These are phyloP conservation scores for Rhagophthalmus giganteus DNA, from an alignment of 2,888 invertebrate genomes.

Conservation along the genomic window DNA sequence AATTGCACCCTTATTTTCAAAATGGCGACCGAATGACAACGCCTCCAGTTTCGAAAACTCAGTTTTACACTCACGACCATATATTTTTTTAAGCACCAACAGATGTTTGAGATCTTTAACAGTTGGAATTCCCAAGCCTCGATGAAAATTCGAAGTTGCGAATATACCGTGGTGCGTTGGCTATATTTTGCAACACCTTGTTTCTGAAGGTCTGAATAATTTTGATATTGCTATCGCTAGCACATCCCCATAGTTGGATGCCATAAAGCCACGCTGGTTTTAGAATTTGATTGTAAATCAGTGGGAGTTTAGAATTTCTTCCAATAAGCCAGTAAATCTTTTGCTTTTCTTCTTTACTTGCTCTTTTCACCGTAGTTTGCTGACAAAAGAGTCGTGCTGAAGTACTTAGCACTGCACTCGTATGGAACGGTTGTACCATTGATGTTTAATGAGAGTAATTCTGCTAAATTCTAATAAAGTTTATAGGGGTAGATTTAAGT, in stretches of 20 bases:
- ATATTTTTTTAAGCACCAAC: too few species aligned
- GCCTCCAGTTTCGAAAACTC: too few species aligned
- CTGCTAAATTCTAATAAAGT: background rate
- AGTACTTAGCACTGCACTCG: too few species aligned
- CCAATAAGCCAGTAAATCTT: background rate
- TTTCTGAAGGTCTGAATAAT: background rate
- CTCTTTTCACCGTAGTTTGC: background rate
- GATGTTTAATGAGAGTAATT: background rate
- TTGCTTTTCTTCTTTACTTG: background rate
- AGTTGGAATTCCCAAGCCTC: too few species aligned
- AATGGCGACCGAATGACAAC: too few species aligned
- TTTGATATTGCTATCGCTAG: background rate
- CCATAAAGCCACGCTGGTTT: background rate
- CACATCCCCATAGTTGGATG: background rate
- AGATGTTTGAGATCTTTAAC: too few species aligned
- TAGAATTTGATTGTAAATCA: background rate
- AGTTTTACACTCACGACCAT: too few species aligned
- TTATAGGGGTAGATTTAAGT: background rate
- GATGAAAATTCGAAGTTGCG: background rate
- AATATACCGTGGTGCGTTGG: too few species aligned
- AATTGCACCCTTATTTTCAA: too few species aligned
- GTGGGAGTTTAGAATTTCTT: background rate
- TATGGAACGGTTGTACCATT: too few species aligned
- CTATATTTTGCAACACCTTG: too few species aligned
- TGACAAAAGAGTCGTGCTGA: background rate